Evolutionary conservation across 1,140 invertebrate species (phyloP).

Genomic region (Calephelis virginiensis): DNA sequence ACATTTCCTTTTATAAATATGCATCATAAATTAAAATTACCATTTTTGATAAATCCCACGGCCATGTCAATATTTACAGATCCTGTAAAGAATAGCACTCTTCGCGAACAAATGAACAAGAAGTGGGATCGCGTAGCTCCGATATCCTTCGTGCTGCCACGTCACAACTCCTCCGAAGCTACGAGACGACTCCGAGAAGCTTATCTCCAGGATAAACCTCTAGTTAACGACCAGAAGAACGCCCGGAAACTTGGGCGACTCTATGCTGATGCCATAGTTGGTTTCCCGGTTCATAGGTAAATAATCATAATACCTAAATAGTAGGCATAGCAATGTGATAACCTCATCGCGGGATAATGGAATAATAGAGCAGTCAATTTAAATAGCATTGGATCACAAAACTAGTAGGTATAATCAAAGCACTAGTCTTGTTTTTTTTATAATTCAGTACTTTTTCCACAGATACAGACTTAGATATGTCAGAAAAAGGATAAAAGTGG

Average conservation of each 20-base stretch:
- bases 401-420: too few species aligned
- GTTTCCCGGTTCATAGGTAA: conserved; percentile 47
- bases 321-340: too few species aligned
- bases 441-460: too few species aligned
- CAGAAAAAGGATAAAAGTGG: too few species aligned
- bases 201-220: conserved; percentile 33
- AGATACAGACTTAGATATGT: too few species aligned
- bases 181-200: conserved; percentile 25
- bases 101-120: conserved; percentile 39
- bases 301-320: not conserved
- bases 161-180: conserved; percentile 15
- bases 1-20: too few species aligned
- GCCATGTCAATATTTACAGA: conserved; percentile 31
- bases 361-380: too few species aligned
- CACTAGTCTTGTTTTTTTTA: too few species aligned
- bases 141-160: conserved; percentile 44
- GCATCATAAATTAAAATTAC: too few species aligned
- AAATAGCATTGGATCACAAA: too few species aligned
- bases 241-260: conserved; percentile 38
- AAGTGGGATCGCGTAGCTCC: conserved; percentile 47
- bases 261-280: conserved; percentile 48
- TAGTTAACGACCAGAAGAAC: conserved; percentile 36
- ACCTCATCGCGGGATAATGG: too few species aligned
- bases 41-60: too few species aligned
- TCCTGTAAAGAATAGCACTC: conserved; percentile 38